Evolutionary conservation across 2,888 invertebrate genomes (phyloP), one percentile per base, ranked within the genome.

Genomic region (Lycocerus yunnanus): DNA sequence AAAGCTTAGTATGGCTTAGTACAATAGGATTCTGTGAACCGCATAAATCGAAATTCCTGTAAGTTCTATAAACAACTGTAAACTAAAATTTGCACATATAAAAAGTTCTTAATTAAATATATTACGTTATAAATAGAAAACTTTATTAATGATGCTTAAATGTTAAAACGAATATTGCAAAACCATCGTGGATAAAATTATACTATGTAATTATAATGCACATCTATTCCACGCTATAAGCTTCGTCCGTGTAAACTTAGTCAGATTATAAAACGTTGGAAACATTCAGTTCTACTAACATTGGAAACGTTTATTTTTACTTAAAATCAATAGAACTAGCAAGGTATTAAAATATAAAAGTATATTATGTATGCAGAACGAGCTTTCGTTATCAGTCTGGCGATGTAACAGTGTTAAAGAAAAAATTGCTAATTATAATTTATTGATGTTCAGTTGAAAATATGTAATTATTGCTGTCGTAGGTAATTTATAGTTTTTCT

Each of bases 371-470:
- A 18, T 61, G 61, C 18, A 61, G 13, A 61, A 61, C 18, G 15
- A 14, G 16, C 61, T 66, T 60, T 63, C 58, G 71, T 65, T 71
- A 74, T 71, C 67, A 58, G 63, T 43, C n/a, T n/a, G 8, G 15
- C 18, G 15, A 16, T 15, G 61, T 61, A 15, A 5, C n/a, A 43
- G n/a, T 13, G 3, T n/a, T 27, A 43, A 43, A 43, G n/a, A 43
- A 43, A 43, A 43, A 43, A n/a, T 43, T 43, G 13, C 43, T 43
- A 43, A 43, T 43, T 43, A 43, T n/a, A 43, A n/a, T 43, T n/a
- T 43, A 43, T 43, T n/a, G 43, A 43, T n/a, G 43, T n/a, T 4
- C 6, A 43, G 4, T 43, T 43, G 13, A 78, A 81, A 81, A 1
- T 24, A 24, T n/a, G n/a, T 24, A 24, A 43, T 43, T n/a, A 43